These are phyloP conservation scores for Acrobasis consociella DNA, from an alignment of 2,888 invertebrate genomes.

Conservation along the genomic window DNA sequence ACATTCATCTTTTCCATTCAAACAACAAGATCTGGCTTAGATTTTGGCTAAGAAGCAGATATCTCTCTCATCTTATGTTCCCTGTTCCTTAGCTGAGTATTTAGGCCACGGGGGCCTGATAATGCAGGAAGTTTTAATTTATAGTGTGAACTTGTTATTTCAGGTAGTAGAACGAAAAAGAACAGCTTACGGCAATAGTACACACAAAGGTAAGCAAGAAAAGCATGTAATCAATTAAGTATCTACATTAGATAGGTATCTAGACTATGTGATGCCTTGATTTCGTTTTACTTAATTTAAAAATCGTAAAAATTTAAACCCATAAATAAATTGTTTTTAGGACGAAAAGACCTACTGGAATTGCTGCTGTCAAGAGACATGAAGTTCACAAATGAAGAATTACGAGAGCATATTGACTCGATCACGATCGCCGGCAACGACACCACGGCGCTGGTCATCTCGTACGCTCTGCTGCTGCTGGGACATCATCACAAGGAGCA, in stretches of 20 bases:
- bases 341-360: slow-evolving; percentile 63
- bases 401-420: slow-evolving; percentile 83
- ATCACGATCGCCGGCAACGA: slow-evolving; percentile 82
- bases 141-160: slow-evolving; percentile 15
- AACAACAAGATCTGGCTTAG: no score
- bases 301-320: no score
- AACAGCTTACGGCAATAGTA: slow-evolving; percentile 24
- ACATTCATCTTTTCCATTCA: no score
- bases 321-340: slow-evolving; percentile 37
- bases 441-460: slow-evolving; percentile 69
- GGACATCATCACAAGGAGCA: slow-evolving; percentile 55
- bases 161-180: slow-evolving; percentile 48
- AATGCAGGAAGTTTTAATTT: background rate
- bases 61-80: no score
- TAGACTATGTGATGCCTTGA: no score
- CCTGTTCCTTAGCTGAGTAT: no score
- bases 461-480: slow-evolving; percentile 60
- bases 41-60: no score
- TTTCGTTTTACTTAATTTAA: no score
- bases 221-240: no score
- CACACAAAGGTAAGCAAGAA: slow-evolving; percentile 27
- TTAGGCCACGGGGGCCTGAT: no score
- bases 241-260: no score
- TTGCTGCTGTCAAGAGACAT: slow-evolving; percentile 61
- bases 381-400: slow-evolving; percentile 72